phyloP scores from a whole-genome alignment of 2,888 invertebrate species.

The Hecatera dysodea region DNA sequence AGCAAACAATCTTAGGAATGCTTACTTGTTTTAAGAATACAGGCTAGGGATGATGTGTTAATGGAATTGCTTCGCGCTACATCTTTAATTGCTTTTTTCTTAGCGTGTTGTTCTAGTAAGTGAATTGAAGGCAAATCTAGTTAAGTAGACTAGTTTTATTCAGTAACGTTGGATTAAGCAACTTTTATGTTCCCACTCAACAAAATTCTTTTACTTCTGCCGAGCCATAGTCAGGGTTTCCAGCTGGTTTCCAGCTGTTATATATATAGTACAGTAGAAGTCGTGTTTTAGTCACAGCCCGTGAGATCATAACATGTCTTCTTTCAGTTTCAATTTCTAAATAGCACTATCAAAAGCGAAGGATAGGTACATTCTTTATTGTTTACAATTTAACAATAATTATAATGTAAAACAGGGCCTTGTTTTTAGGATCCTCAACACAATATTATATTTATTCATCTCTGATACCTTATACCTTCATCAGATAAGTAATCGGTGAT shows the following conservation, averaged over 20 bases:
- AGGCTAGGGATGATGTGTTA: constrained; percentile 32
- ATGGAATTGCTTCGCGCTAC: constrained; percentile 40
- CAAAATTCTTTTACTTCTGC: neutral
- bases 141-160: constrained; percentile 2
- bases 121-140: neutral
- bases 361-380: neutral
- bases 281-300: neutral
- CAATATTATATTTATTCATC: too few relatives aligned
- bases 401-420: too few relatives aligned
- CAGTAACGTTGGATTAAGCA: neutral
- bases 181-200: neutral
- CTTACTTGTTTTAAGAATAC: constrained; percentile 47
- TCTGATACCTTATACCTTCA: too few relatives aligned
- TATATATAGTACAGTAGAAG: too few relatives aligned
- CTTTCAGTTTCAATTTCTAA: neutral
- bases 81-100: constrained; percentile 44
- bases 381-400: too few relatives aligned
- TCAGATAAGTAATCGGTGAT: constrained; percentile 16
- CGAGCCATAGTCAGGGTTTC: neutral
- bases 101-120: constrained; percentile 17
- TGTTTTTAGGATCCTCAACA: too few relatives aligned
- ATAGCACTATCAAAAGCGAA: neutral
- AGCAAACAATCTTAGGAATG: constrained; percentile 57
- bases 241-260: too few relatives aligned
- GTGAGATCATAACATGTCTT: neutral